Evolutionary conservation across 2,888 invertebrate genomes (phyloP).

Genomic region (Drosophila birchii): DNA sequence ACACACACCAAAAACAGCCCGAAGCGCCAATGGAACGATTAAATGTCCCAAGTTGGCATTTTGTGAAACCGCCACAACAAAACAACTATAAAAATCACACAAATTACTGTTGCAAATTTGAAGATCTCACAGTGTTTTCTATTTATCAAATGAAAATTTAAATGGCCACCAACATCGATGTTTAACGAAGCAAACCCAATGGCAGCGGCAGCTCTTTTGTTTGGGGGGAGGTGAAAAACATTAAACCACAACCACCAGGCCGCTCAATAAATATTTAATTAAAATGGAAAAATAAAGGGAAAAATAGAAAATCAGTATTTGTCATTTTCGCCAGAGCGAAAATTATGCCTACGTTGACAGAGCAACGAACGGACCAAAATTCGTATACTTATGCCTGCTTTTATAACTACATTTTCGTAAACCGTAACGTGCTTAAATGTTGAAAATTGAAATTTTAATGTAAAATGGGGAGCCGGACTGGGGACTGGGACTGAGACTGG

Average conservation of each 20-base stretch:
- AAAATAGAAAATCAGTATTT: constrained; percentile 60
- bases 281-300: constrained; percentile 48
- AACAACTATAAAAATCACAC: constrained; percentile 29
- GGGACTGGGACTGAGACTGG: neutral
- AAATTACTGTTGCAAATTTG: constrained; percentile 37
- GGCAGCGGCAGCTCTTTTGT: constrained; percentile 44
- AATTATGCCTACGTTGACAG: constrained; percentile 27
- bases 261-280: constrained; percentile 78
- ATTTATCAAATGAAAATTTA: constrained; percentile 74
- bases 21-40: constrained; percentile 48
- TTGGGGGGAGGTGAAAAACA: neutral
- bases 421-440: constrained; percentile 70
- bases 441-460: constrained; percentile 76
- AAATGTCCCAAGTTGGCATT: constrained; percentile 54
- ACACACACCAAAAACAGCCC: constrained; percentile 34
- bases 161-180: constrained; percentile 43
- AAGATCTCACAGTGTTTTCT: constrained; percentile 46
- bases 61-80: constrained; percentile 31
- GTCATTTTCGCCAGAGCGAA: constrained; percentile 58
- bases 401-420: constrained; percentile 75
- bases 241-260: constrained; percentile 24
- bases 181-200: constrained; percentile 62
- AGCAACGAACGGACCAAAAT: constrained; percentile 3
- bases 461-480: constrained; percentile 20
- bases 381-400: constrained; percentile 57